A percentile compares a stretch with the other conserved stretches of the same genome.
These are phyloP conservation scores for Tapirus indicus DNA, from an alignment of 2,797 vertebrate genomes.

Conservation along the genomic window DNA sequence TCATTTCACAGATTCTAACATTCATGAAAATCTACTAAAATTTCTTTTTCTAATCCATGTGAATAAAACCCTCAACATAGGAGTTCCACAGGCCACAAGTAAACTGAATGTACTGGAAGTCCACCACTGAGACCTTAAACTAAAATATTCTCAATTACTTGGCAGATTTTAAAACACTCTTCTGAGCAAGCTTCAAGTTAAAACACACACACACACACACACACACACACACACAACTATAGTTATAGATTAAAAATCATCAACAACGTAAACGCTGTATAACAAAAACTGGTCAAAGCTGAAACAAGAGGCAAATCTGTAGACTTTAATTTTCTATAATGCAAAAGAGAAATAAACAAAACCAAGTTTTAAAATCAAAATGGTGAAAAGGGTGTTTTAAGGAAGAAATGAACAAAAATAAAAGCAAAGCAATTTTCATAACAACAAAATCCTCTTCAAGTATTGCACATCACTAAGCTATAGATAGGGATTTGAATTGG, in stretches of 20 bases:
- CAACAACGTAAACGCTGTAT: background rate
- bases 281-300: background rate
- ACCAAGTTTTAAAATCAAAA: slow-evolving; percentile 1
- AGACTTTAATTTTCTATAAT: background rate
- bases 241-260: background rate
- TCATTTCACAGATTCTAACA: background rate
- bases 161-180: background rate
- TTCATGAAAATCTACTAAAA: background rate
- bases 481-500: background rate
- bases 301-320: background rate
- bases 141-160: background rate
- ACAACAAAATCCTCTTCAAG: background rate
- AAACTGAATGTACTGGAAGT: background rate
- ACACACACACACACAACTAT: background rate
- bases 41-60: background rate
- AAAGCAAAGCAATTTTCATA: background rate
- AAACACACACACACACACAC: background rate
- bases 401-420: background rate
- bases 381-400: background rate
- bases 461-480: background rate
- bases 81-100: background rate
- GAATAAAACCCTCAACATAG: background rate
- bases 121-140: background rate
- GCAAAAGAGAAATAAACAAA: background rate
- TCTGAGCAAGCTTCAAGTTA: background rate